These are phyloP conservation scores for Plusia festucae DNA, from an alignment of 2,888 invertebrate species.

Conservation along the genomic window DNA sequence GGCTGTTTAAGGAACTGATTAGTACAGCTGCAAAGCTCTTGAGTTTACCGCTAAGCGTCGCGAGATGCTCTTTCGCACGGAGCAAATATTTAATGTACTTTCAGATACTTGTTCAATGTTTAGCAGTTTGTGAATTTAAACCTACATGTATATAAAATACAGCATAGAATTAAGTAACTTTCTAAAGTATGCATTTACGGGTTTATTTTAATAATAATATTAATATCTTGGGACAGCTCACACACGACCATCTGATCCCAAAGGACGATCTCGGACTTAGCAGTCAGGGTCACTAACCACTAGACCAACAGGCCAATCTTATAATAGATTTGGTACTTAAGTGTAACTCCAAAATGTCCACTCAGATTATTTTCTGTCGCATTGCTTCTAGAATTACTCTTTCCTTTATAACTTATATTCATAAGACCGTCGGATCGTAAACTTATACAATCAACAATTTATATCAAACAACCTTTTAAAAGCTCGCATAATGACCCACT, in stretches of 20 bases:
- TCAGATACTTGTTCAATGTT: neutral
- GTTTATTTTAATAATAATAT: too few species aligned
- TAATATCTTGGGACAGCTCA: too few species aligned
- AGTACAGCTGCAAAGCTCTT: neutral
- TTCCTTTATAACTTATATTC: neutral
- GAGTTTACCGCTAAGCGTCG: neutral
- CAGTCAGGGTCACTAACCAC: too few species aligned
- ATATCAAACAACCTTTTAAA: neutral
- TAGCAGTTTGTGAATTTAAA: neutral
- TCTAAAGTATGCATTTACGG: too few species aligned
- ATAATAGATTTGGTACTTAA: too few species aligned
- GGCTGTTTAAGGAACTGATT: neutral
- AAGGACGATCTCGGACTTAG: too few species aligned
- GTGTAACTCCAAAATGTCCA: too few species aligned
- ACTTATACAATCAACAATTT: neutral
- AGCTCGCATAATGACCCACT: slow-evolving; percentile 20
- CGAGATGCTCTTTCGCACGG: neutral
- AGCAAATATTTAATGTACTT: neutral
- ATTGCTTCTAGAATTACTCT: neutral
- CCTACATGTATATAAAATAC: neutral
- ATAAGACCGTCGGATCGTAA: neutral
- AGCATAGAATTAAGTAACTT: neutral
- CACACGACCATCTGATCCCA: too few species aligned
- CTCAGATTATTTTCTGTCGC: neutral
- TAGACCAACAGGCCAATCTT: too few species aligned